phyloP scores from a whole-genome alignment of 2,888 invertebrate genomes.

The Liodrosophila aerea region DNA sequence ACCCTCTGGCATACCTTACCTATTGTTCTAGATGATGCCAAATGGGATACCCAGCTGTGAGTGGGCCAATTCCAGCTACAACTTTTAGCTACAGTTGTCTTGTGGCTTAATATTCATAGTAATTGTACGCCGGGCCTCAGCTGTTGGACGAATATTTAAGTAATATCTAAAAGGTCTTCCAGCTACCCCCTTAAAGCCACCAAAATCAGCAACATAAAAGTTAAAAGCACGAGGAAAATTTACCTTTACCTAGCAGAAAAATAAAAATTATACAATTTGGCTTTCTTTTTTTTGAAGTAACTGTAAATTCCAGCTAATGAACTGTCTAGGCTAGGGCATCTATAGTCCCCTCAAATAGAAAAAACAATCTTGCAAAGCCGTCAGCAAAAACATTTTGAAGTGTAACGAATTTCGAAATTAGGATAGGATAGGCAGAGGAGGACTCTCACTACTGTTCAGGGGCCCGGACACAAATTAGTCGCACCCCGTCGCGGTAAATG shows the following conservation, averaged over 20 bases:
- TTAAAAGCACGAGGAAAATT: slow-evolving; percentile 40
- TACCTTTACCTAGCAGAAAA: slow-evolving; percentile 37
- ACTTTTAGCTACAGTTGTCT: slow-evolving; percentile 50
- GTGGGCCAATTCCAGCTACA: slow-evolving; percentile 53
- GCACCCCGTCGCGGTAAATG: slow-evolving; percentile 53
- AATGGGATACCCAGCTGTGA: slow-evolving; percentile 49
- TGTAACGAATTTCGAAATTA: slow-evolving; percentile 70
- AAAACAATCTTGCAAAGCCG: slow-evolving; percentile 52
- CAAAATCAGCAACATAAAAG: slow-evolving; percentile 40
- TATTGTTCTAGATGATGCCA: slow-evolving; percentile 33
- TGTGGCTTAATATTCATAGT: slow-evolving; percentile 68
- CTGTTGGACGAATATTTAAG: slow-evolving; percentile 54
- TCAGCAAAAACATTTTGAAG: slow-evolving; percentile 15
- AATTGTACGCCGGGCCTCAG: slow-evolving; percentile 65
- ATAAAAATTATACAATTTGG: slow-evolving; percentile 46
- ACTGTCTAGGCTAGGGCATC: slow-evolving; percentile 65
- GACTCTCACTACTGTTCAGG: slow-evolving; percentile 33
- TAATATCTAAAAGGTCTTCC: slow-evolving; percentile 45
- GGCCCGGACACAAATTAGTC: slow-evolving; percentile 63
- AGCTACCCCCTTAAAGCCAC: slow-evolving; percentile 32
- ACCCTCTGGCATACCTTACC: slow-evolving; percentile 41
- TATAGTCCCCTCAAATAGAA: no score
- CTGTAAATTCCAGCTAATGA: slow-evolving; percentile 81
- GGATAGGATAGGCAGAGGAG: slow-evolving; percentile 31
- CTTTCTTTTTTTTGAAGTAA: slow-evolving; percentile 55